A percentile compares a stretch with the other conserved stretches of the same genome.
phyloP scores from a whole-genome alignment of 2,888 invertebrate species.

The Ichneumoninae sp. region DNA sequence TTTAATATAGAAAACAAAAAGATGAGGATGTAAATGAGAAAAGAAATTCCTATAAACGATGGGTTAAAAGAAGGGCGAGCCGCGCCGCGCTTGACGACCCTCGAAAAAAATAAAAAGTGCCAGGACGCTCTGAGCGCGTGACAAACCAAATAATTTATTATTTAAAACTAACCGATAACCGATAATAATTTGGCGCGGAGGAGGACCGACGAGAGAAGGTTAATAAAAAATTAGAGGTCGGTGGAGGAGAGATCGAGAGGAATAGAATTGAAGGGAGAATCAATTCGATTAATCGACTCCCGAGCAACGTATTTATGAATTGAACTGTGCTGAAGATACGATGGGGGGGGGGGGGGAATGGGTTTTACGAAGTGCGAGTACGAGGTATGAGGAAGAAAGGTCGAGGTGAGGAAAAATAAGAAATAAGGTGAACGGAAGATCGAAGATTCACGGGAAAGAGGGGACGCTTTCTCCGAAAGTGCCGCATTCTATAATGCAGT shows the following conservation, averaged over 20 bases:
- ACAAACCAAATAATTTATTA: constrained; percentile 85
- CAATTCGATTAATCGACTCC: neutral
- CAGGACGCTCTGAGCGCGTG: constrained; percentile 84
- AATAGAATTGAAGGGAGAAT: constrained; percentile 46
- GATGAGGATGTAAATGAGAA: constrained; percentile 46
- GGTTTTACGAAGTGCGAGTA: constrained; percentile 52
- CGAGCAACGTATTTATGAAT: constrained; percentile 38
- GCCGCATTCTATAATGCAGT: constrained; percentile 54
- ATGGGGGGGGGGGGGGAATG: neutral
- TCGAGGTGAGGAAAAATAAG: constrained; percentile 19
- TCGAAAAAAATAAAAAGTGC: constrained; percentile 77
- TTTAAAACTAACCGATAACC: constrained; percentile 78
- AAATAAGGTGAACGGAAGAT: constrained; percentile 28
- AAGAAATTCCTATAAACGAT: constrained; percentile 47
- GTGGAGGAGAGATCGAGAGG: constrained; percentile 23
- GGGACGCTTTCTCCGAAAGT: constrained; percentile 61
- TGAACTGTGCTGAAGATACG: constrained; percentile 23
- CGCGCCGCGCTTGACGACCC: constrained; percentile 20
- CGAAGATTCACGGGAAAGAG: constrained; percentile 30
- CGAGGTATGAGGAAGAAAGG: constrained; percentile 40
- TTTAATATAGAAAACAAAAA: constrained; percentile 20
- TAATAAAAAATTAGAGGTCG: neutral
- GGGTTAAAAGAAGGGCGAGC: constrained; percentile 31
- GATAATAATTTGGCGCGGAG: constrained; percentile 71
- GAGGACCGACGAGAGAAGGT: constrained; percentile 16